Base-by-base conservation (phyloP, 1,140 invertebrate species). In the Atta cephalotes region DNA sequence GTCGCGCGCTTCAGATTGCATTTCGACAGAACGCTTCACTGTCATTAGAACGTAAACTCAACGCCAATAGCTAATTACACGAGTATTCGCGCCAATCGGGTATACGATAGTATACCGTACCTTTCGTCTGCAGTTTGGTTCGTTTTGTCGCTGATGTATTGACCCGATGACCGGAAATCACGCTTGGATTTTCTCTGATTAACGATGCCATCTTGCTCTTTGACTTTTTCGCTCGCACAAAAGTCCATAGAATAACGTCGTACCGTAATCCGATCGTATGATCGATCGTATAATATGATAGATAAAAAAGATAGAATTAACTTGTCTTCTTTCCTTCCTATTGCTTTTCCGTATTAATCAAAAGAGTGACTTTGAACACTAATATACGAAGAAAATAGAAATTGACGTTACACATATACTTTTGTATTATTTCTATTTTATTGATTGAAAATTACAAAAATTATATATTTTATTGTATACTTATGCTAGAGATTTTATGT, bases 31-130 rank as follows among this genome's bases (percentile, higher is more conserved):
- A 92, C 88, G 90, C 90, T 91, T 88, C 90, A 62, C 58, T 80
- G 84, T 89, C 87, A 90, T 92, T 92, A 91, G 87, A 91, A 92
- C 90, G 91, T 90, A 92, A 92, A 92, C 81, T 90, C 85, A 49
- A 72, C 51, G 51, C 72, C 78, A 85, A 90, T 86, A 86, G 77
- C 89, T 90, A 76, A 88, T 90, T 88, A 80, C 87, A 86, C 77
- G 60, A 81, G 60, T 77, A 28, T 81, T 58, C 58, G 25, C 35
- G 62, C 76, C 86, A 88, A 90, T 90, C 70, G 68, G 51, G 1
- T 53, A 18, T 18, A 53, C 9, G 39, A 0, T 51, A 4, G 10
- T 45, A 58, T 18, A 70, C n/a, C 78, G 65, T 31, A 63, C 80
- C 49, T 84, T 90, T 72, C 66, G 66, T 72, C 68, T 74, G 63